Evolutionary conservation across 2,113 vertebrate genomes (phyloP), one percentile per base, ranked within the genome.

Genomic region (Emberiza fucata): DNA sequence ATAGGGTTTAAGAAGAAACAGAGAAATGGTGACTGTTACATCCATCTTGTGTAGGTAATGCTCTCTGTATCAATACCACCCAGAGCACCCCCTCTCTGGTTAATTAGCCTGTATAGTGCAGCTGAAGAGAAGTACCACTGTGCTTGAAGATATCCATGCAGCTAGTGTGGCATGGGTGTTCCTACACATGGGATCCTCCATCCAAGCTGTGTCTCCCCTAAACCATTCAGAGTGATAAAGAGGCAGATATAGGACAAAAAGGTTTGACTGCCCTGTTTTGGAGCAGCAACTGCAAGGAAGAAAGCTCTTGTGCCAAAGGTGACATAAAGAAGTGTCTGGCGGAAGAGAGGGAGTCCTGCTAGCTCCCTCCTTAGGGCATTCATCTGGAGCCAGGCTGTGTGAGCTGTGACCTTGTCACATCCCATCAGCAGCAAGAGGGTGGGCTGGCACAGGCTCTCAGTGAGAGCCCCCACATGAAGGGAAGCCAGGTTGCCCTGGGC

Each of bases 391-490:
- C 60, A 71, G 82, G 60, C 85, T 95, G 50, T 0, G 0, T 80
- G 88, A 87, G 75, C 83, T 90, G 61, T 0, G 17, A 63, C 90
- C 96, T 94, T 96, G 96, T 95, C 94, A 91, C 56, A 91, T 97
- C 89, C 92, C 79, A 86, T 95, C 94, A 96, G 88, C 6, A n/a
- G 80, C 5, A 9, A 2, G 4, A 93, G 88, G 39, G 53, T 88
- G 76, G 82, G 88, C 81, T 88, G 80, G 76, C 2, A 8, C 39
- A 35, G 51, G 69, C 35, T 12, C 37, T 29, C 53, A 11, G 0
- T 65, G 83, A 83, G 31, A 92, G 66, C 45, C 56, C 33, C 63
- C n/a, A 2, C 3, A 0, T 11, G 51, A 81, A 90, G 28, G 33
- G 20, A 59, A 63, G 57, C 31, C 1, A 0, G 17, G 25, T 70